Percentiles rank a stretch among this genome's conserved stretches.
Evolutionary conservation across 53 echinoderm and acorn worm genomes (phyloP).

Genomic region (Patiria pectinifera): DNA sequence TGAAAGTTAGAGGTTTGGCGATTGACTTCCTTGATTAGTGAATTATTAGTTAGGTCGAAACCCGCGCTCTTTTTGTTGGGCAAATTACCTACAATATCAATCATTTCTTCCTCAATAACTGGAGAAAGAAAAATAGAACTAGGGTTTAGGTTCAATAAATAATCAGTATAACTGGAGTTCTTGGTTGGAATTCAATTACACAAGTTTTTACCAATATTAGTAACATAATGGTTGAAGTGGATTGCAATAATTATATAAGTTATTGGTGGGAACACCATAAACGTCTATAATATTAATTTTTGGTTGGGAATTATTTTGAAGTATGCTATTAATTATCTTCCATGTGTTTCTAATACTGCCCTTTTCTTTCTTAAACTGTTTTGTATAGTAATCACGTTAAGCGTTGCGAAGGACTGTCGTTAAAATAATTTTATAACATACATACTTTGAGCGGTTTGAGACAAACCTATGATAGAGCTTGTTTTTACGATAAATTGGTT

Average conservation of each 20-base stretch:
- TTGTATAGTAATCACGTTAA: neutral
- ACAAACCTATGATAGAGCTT: too few relatives aligned
- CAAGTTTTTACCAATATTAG: neutral
- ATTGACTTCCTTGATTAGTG: neutral
- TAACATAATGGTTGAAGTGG: neutral
- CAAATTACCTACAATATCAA: neutral
- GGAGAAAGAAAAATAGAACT: slow-evolving; percentile 1
- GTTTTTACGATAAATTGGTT: slow-evolving; percentile 3
- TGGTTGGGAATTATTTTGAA: neutral
- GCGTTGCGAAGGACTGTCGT: neutral
- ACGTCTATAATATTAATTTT: neutral
- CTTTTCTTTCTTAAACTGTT: neutral
- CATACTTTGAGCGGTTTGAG: neutral
- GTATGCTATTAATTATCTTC: slow-evolving; percentile 18
- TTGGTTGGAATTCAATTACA: neutral
- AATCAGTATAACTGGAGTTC: neutral
- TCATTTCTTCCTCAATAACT: neutral
- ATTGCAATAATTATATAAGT: neutral
- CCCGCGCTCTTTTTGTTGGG: neutral
- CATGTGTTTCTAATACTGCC: slow-evolving; percentile 6
- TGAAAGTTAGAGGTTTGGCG: neutral
- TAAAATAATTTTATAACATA: neutral
- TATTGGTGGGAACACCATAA: neutral
- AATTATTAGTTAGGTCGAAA: neutral
- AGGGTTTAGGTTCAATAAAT: neutral